Evolutionary conservation across 2,797 vertebrate genomes (phyloP).

Genomic region (Cirrhinus molitorella): DNA sequence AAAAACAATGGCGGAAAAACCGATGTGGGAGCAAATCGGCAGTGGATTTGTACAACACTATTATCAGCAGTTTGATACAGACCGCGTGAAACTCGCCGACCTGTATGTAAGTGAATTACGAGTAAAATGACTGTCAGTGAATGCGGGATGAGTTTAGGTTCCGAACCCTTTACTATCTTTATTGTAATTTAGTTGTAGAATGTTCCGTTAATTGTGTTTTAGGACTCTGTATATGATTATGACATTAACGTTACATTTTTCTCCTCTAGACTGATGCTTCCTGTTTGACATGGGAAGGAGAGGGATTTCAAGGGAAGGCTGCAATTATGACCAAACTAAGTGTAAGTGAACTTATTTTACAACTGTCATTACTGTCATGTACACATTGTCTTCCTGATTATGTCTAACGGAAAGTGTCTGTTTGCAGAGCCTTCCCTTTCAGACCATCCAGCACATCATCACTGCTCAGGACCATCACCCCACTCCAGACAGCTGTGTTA

Average conservation of each 20-base stretch:
- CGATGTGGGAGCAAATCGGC: slow-evolving; percentile 79
- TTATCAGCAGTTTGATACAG: slow-evolving; percentile 80
- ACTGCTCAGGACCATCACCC: slow-evolving; percentile 82
- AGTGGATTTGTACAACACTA: slow-evolving; percentile 78
- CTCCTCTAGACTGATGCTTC: slow-evolving; percentile 73
- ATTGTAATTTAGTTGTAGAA: background rate
- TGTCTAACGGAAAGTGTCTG: background rate
- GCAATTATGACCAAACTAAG: slow-evolving; percentile 76
- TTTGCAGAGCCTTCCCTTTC: slow-evolving; percentile 78
- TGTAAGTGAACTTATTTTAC: slow-evolving; percentile 64
- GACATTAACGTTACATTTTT: background rate
- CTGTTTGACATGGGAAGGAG: slow-evolving; percentile 85
- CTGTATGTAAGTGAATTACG: slow-evolving; percentile 74
- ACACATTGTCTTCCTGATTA: background rate
- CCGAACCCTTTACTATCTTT: background rate
- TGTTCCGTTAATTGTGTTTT: background rate
- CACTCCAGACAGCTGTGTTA: slow-evolving; percentile 77
- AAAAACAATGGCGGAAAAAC: slow-evolving; percentile 73
- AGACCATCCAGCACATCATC: slow-evolving; percentile 78
- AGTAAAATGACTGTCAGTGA: background rate
- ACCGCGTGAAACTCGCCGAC: slow-evolving; percentile 71
- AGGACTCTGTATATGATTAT: background rate
- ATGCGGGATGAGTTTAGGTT: background rate
- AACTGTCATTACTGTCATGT: background rate
- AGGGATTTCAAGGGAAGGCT: slow-evolving; percentile 76